Evolutionary conservation across 2,888 invertebrate species (phyloP).

Genomic region (Salticus scenicus): DNA sequence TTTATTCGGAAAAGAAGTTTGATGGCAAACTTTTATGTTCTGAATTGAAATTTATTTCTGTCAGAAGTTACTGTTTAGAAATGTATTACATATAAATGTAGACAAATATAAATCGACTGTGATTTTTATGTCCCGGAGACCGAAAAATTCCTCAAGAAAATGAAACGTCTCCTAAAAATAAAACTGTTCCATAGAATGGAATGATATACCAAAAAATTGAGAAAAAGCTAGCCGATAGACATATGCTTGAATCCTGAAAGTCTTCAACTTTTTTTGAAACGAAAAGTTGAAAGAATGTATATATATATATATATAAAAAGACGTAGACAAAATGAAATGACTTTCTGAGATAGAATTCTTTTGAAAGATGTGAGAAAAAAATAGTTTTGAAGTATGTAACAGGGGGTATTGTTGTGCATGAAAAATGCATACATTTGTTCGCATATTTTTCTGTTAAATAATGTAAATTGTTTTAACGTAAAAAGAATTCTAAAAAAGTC

Average conservation of each 20-base stretch:
- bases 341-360: neutral
- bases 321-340: neutral
- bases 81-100: too few relatives aligned
- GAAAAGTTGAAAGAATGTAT: neutral
- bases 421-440: too few relatives aligned
- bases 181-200: neutral
- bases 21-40: too few relatives aligned
- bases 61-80: too few relatives aligned
- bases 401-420: too few relatives aligned
- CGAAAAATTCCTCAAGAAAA: neutral
- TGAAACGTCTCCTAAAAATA: neutral
- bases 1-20: too few relatives aligned
- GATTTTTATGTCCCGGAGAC: neutral
- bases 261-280: neutral
- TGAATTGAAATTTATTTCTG: too few relatives aligned
- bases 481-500: too few relatives aligned
- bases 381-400: too few relatives aligned
- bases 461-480: too few relatives aligned
- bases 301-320: neutral
- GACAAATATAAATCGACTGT: neutral
- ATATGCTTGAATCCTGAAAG: neutral
- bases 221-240: neutral
- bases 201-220: neutral
- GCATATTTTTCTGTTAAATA: too few relatives aligned
- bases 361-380: too few relatives aligned